phyloP scores from a whole-genome alignment of 2,113 vertebrate genomes.

The Trinectes maculatus region DNA sequence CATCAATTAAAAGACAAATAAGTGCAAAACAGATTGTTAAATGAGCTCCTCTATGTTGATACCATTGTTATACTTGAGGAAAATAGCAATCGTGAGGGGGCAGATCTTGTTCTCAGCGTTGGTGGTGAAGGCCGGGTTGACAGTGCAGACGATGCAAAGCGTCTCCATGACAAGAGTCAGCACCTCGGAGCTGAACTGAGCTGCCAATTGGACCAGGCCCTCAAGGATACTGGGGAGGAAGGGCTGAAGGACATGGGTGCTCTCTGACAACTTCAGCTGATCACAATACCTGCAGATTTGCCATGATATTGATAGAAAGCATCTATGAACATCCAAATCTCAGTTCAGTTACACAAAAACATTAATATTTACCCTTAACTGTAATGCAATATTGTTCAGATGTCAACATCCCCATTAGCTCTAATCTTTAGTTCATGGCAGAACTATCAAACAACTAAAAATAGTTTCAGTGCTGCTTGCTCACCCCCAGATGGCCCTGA shows the following conservation, averaged over 20 bases:
- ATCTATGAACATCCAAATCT: neutral
- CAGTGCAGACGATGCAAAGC: conserved; percentile 94
- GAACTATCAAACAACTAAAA: too few species aligned
- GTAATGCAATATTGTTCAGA: too few species aligned
- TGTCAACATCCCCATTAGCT: too few species aligned
- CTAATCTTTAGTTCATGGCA: too few species aligned
- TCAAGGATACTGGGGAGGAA: conserved; percentile 97
- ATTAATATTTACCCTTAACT: too few species aligned
- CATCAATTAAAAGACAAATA: neutral
- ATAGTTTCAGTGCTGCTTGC: conserved; percentile 20
- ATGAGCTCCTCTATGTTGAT: conserved; percentile 17
- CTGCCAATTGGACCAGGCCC: conserved; percentile 93
- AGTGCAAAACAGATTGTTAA: neutral
- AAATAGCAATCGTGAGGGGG: conserved; percentile 97
- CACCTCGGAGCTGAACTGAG: conserved; percentile 97
- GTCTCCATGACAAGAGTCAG: conserved; percentile 99
- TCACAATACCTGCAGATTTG: conserved; percentile 89
- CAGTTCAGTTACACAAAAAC: too few species aligned
- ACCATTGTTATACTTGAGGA: conserved; percentile 99
- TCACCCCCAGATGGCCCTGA: conserved; percentile 98
- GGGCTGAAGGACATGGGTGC: conserved; percentile 93
- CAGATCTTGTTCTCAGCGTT: conserved; percentile 96
- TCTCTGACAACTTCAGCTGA: conserved; percentile 95
- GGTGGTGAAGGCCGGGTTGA: conserved; percentile 92
- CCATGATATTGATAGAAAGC: neutral